Base-by-base conservation (phyloP, 2,888 invertebrate species). In the Blera fallax region DNA sequence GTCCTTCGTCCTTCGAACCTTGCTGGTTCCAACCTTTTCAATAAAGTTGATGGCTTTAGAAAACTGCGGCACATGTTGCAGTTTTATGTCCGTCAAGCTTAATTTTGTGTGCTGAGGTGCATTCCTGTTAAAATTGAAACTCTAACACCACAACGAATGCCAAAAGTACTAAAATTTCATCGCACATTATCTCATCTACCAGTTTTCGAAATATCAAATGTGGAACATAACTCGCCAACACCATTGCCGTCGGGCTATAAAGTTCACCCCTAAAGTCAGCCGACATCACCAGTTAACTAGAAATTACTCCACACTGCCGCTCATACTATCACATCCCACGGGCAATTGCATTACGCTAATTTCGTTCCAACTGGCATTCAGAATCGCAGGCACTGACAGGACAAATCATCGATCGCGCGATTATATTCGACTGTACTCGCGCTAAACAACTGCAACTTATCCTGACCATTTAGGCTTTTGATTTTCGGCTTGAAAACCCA, bases 381-480 rank as follows among this genome's bases (percentile, higher is more conserved):
- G 54, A 69, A 80, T 29, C 6, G 6, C 40, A 32, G 8, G 8
- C 21, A 10, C 32, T 52, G 64, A 64, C 40, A 72, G 48, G 48
- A 58, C 81, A 64, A 76, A 58, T 70, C 77, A 82, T 65, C 64
- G 72, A 79, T 72, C 11, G 27, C 11, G 27, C 34, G 8, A 52
- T 69, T 50, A 48, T 40, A n/a, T 18, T 7, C 29, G 16, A 32
- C 16, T 43, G 65, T 4, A n/a, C 24, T 4, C 24, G 2, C 24
- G 6, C n/a, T n/a, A 70, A 69, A 64, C 81, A 70, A 77, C 18
- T 52, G 65, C 37, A 45, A 58, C 72, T 60, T 72, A 82, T 72
- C 78, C n/a, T n/a, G n/a, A 77, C 52, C 65, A 24, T 56, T 72
- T 60, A 54, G 58, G 58, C 60, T 72, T 72, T 77, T 18, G 58